Evolutionary conservation across 2,113 vertebrate species (phyloP).

Genomic region (Arizona elegans): DNA sequence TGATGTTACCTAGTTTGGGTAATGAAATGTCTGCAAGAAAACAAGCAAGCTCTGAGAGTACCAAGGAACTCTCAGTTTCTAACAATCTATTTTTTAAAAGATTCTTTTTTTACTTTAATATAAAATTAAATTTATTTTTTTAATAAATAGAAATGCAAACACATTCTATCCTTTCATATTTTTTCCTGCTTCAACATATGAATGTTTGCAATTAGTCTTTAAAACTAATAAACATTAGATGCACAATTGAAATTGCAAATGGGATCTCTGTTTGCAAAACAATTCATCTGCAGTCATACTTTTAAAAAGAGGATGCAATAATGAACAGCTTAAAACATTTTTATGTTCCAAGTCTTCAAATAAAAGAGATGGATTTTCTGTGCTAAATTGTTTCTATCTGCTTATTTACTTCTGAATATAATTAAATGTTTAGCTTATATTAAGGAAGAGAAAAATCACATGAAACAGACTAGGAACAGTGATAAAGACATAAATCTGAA

Average conservation of each 20-base stretch:
- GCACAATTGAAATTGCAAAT: slow-evolving; percentile 45
- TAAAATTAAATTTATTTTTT: neutral
- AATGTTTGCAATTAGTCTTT: slow-evolving; percentile 53
- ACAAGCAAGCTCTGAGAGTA: neutral
- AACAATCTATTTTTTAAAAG: neutral
- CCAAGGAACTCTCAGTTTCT: neutral
- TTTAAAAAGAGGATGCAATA: slow-evolving; percentile 45
- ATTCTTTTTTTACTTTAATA: neutral
- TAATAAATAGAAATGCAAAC: neutral
- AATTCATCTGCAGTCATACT: slow-evolving; percentile 36
- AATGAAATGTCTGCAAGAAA: neutral
- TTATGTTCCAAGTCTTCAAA: slow-evolving; percentile 60
- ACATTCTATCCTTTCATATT: slow-evolving; percentile 27
- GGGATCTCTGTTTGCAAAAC: slow-evolving; percentile 37
- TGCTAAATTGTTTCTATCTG: slow-evolving; percentile 34
- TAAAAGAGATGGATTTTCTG: slow-evolving; percentile 56
- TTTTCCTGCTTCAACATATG: slow-evolving; percentile 37
- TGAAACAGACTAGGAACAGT: neutral
- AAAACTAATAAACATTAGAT: slow-evolving; percentile 43
- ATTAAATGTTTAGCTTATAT: neutral
- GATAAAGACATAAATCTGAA: neutral
- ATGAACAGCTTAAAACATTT: slow-evolving; percentile 54
- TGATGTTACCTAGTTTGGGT: neutral
- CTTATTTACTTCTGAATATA: slow-evolving; percentile 30
- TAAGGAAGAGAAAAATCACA: neutral